Percentiles rank a stretch among this genome's conserved stretches.
Evolutionary conservation across 2,797 vertebrate species (phyloP).

Genomic region (Pseudochirops corinnae): DNA sequence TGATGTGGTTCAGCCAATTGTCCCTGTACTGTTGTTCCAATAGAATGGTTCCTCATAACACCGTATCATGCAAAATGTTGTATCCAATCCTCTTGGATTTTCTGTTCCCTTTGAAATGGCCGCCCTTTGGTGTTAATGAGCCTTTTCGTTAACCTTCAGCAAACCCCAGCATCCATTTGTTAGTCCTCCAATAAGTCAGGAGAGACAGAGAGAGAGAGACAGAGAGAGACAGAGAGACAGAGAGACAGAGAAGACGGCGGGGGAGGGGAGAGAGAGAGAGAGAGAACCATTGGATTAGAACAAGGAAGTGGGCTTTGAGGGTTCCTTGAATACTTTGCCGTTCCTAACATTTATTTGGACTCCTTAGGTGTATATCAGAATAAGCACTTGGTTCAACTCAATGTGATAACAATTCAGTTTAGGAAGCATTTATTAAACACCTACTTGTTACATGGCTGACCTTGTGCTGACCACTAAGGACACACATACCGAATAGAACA

Average conservation of each 20-base stretch:
- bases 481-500: background rate
- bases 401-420: background rate
- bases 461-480: background rate
- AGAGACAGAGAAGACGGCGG: rapidly evolving
- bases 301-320: background rate
- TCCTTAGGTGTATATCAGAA: background rate
- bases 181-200: background rate
- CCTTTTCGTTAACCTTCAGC: background rate
- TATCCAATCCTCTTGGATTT: rapidly evolving
- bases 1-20: background rate
- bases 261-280: too few species aligned
- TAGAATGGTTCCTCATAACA: background rate
- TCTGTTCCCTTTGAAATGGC: background rate
- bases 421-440: background rate
- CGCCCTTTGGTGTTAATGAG: background rate
- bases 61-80: background rate
- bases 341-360: background rate
- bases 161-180: background rate
- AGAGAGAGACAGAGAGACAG: background rate
- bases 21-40: background rate
- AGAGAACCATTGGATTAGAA: background rate
- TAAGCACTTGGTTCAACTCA: background rate
- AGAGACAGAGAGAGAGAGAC: too few species aligned
- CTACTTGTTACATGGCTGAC: background rate
- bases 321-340: background rate